These are phyloP conservation scores for Antennarius maculatus DNA, from an alignment of 2,797 vertebrate species.

Conservation along the genomic window DNA sequence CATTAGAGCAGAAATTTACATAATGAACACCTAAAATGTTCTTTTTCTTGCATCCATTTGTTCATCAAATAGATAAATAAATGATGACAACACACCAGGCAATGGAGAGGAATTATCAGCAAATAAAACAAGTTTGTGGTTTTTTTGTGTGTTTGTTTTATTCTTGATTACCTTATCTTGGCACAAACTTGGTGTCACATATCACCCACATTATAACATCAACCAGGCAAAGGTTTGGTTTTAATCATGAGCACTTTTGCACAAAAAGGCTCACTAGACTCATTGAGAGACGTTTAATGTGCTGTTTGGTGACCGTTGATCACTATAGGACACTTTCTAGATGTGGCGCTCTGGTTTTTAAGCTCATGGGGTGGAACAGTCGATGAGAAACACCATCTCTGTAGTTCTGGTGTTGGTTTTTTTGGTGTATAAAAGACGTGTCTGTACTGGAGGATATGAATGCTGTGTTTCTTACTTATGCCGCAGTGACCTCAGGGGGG, in stretches of 20 bases:
- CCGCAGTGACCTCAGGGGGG: conserved; percentile 43
- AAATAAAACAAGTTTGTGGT: no score
- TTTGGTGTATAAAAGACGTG: conserved; percentile 44
- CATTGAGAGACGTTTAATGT: background rate
- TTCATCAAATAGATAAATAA: background rate
- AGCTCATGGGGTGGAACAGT: conserved; percentile 32
- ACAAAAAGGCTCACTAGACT: no score
- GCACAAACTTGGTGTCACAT: no score
- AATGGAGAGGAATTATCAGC: background rate
- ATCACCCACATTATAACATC: no score
- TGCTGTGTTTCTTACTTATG: conserved; percentile 21
- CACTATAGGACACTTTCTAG: background rate
- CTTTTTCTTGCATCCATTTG: no score
- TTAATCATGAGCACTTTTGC: no score
- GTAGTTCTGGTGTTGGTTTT: conserved; percentile 54
- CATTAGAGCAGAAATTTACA: no score
- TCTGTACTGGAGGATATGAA: conserved; percentile 35
- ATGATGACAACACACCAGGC: no score
- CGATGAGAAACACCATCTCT: conserved; percentile 34
- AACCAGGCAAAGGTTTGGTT: no score
- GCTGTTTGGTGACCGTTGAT: conserved; percentile 2
- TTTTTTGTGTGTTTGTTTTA: no score
- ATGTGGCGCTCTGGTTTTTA: conserved; percentile 30
- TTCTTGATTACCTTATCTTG: no score
- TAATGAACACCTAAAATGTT: no score